phyloP scores from a whole-genome alignment of 2,797 vertebrate genomes.

The Botia almorhae region DNA sequence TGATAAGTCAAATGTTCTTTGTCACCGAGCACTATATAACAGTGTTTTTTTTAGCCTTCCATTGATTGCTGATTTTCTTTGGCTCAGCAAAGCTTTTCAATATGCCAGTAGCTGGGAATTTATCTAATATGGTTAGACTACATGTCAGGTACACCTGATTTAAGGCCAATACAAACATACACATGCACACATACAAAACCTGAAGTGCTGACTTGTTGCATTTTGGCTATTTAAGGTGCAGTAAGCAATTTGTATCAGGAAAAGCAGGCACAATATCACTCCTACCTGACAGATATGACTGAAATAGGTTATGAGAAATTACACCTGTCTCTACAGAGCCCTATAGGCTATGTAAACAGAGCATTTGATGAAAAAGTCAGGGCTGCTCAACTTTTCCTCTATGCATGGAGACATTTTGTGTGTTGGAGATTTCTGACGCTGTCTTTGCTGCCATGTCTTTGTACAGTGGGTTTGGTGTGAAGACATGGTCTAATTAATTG shows the following conservation, averaged over 20 bases:
- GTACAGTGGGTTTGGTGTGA: too few species aligned
- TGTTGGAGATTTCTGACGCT: too few species aligned
- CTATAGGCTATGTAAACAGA: neutral
- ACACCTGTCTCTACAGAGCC: neutral
- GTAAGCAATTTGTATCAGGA: neutral
- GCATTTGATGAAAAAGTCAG: too few species aligned
- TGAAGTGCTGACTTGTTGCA: conserved; percentile 62
- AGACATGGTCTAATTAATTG: too few species aligned
- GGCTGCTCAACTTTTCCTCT: too few species aligned
- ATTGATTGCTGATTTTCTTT: conserved; percentile 70
- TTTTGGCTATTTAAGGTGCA: conserved; percentile 47
- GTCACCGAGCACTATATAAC: conserved; percentile 64
- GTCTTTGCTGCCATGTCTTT: too few species aligned
- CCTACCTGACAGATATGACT: neutral
- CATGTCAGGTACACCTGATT: conserved; percentile 16
- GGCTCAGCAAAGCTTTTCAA: conserved; percentile 69
- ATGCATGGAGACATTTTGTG: too few species aligned
- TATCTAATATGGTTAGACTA: conserved; percentile 61
- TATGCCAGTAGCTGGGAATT: conserved; percentile 63
- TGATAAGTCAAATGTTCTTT: conserved; percentile 66
- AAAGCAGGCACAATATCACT: neutral
- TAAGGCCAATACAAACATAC: conserved; percentile 13
- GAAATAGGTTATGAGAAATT: neutral
- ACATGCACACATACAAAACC: conserved; percentile 32
- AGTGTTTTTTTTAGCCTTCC: conserved; percentile 61